Percentiles rank a stretch among this genome's conserved stretches.
These are phyloP conservation scores for Mayetiola destructor DNA, from an alignment of 2,888 invertebrate species.

Conservation along the genomic window DNA sequence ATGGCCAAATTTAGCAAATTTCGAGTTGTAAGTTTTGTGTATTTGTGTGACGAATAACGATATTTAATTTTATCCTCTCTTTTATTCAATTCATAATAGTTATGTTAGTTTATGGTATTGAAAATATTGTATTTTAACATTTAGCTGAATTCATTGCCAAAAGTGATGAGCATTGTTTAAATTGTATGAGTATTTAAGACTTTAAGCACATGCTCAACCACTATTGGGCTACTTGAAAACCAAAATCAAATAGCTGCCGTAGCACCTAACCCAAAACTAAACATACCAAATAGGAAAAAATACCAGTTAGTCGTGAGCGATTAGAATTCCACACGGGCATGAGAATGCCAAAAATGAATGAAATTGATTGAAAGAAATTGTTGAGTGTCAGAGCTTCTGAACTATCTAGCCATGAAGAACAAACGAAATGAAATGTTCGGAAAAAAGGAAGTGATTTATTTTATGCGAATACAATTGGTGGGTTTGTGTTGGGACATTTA, in stretches of 20 bases:
- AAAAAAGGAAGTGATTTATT: slow-evolving; percentile 10
- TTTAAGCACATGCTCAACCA: too few species aligned
- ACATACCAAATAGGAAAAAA: not conserved
- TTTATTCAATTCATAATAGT: not conserved
- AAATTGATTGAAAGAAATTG: not conserved
- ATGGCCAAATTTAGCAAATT: slow-evolving; percentile 3
- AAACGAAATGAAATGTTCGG: not conserved
- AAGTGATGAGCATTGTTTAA: not conserved
- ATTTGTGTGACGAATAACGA: not conserved
- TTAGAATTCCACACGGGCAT: slow-evolving; percentile 5
- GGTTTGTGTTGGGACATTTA: too few species aligned
- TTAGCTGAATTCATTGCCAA: not conserved
- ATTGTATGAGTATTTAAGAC: too few species aligned
- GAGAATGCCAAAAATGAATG: slow-evolving; percentile 2
- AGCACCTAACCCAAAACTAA: not conserved
- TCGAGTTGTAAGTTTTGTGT: not conserved
- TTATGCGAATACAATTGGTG: not conserved
- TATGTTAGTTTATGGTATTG: not conserved
- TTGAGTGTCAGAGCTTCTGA: too few species aligned
- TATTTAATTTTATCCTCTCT: not conserved
- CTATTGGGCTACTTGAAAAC: slow-evolving; percentile 5
- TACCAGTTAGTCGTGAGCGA: not conserved
- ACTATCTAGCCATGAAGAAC: too few species aligned
- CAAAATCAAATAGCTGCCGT: not conserved
- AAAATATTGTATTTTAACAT: slow-evolving; percentile 5